A percentile compares a stretch with the other conserved stretches of the same genome.
These are phyloP conservation scores for Botrylloides violaceus DNA, from an alignment of 23 tunicate genomes.

Conservation along the genomic window DNA sequence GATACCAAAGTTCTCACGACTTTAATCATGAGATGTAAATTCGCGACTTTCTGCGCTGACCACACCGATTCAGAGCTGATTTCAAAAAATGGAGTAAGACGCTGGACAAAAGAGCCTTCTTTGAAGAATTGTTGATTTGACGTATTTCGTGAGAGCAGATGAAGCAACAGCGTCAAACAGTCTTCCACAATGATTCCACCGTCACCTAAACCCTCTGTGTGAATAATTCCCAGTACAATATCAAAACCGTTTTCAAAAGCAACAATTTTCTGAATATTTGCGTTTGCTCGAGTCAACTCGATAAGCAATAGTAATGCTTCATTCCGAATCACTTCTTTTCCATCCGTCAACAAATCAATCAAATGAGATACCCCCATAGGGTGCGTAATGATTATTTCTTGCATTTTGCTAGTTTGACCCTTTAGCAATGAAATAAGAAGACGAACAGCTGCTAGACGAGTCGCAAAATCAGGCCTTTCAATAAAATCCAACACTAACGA, in stretches of 20 bases:
- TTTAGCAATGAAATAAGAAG: conserved; percentile 62
- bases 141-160: conserved; percentile 66
- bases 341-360: conserved; percentile 72
- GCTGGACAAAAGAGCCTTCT: conserved; percentile 87
- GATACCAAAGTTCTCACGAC: conserved; percentile 79
- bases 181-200: conserved; percentile 97
- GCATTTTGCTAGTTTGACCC: conserved; percentile 52
- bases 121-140: conserved; percentile 93
- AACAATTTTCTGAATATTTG: conserved; percentile 94
- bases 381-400: conserved; percentile 57
- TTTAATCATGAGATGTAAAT: conserved; percentile 71
- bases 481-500: conserved; percentile 54
- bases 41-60: conserved; percentile 83
- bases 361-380: conserved; percentile 86
- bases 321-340: conserved; percentile 78
- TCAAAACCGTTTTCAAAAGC: conserved; percentile 99
- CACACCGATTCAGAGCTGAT: conserved; percentile 55
- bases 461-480: conserved; percentile 67
- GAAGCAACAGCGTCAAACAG: conserved; percentile 59
- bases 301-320: conserved; percentile 80
- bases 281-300: conserved; percentile 71
- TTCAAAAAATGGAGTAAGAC: conserved; percentile 83
- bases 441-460: conserved; percentile 68
- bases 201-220: conserved; percentile 75
- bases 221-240: conserved; percentile 47